Conservation (phyloP, 2,113 vertebrate genomes). For the Phyllostomus hastatus region DNA sequence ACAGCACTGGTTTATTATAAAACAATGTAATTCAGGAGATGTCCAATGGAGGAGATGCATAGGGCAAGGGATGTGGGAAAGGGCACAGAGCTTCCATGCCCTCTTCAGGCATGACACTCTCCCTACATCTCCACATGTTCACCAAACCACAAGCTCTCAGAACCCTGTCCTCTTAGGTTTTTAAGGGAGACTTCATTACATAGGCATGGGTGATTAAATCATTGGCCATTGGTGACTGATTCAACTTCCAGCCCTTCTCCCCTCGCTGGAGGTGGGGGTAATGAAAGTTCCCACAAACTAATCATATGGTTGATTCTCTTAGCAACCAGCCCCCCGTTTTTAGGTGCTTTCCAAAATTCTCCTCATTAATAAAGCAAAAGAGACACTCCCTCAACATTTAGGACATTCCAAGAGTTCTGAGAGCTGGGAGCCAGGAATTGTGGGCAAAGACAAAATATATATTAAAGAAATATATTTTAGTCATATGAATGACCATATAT, state of each 20-base stretch:
- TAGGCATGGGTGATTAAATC: not conserved
- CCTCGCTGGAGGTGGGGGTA: not conserved
- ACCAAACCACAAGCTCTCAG: not conserved
- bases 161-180: not conserved
- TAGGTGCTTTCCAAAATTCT: not conserved
- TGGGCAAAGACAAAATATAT: not conserved
- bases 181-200: not conserved
- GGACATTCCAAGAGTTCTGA: not conserved
- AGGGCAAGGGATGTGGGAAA: not conserved
- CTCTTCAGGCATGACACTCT: not conserved
- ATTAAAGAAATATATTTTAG: not conserved
- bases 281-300: not conserved
- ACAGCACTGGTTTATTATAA: not conserved
- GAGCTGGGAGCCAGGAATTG: not conserved
- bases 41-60: not conserved
- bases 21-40: not conserved
- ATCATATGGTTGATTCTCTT: not conserved
- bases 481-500: not conserved
- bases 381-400: not conserved
- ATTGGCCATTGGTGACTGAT: not conserved
- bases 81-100: not conserved
- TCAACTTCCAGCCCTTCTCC: not conserved
- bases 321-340: not conserved
- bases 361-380: not conserved
- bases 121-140: not conserved